Percentiles rank a stretch among this genome's conserved stretches.
Conservation (phyloP, 2,113 vertebrate genomes). For the Mastomys natalensis region DNA sequence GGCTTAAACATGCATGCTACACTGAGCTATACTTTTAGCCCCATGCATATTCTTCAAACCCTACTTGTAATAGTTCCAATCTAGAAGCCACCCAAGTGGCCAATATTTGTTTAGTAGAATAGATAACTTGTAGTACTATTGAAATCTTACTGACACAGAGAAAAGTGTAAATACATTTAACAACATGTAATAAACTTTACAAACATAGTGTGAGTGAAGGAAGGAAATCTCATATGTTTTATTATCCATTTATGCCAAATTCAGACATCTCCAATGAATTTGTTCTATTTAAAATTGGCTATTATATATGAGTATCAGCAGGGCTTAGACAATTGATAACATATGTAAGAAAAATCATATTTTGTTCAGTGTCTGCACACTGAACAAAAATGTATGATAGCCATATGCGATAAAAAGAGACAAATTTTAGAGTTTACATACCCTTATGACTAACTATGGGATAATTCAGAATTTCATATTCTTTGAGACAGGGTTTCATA, state of each 20-base stretch:
- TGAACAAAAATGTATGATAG: not conserved
- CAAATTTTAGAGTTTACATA: not conserved
- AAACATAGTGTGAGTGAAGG: not conserved
- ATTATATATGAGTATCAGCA: not conserved
- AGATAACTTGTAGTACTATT: not conserved
- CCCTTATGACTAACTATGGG: not conserved
- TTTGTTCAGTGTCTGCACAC: not conserved
- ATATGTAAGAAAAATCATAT: not conserved
- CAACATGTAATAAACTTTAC: not conserved
- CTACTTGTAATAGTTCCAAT: not conserved
- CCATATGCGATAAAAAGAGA: not conserved
- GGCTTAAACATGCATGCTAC: not conserved
- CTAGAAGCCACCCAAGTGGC: not conserved
- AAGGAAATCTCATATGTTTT: not conserved
- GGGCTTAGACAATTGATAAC: not conserved
- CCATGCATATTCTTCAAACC: not conserved
- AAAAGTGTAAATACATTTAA: not conserved
- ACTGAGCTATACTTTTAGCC: not conserved
- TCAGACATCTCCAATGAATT: not conserved
- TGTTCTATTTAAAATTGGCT: not conserved
- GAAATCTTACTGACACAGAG: not conserved
- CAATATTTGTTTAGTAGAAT: not conserved
- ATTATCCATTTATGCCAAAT: not conserved
- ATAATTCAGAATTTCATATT: slow-evolving; percentile 1
- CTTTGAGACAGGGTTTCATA: not conserved